Evolutionary conservation across 2,888 invertebrate genomes (phyloP), one percentile per base, ranked within the genome.

Genomic region (Drosophila kokeensis): DNA sequence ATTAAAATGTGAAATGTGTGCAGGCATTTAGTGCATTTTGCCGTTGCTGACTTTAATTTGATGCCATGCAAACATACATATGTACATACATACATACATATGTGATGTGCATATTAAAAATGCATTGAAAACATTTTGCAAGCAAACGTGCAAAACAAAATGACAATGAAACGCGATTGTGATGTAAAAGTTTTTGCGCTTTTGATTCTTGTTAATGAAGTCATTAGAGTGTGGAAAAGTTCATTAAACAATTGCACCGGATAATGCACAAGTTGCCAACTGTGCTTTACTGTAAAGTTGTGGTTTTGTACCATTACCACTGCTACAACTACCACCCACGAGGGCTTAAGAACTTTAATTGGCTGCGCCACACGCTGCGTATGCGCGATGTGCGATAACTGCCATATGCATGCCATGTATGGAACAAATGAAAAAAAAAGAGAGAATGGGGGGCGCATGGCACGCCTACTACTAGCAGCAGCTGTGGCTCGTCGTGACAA

Each of bases 181-280:
- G 63, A 64, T 73, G 61, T 38, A 45, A 68, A 86, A 78, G 63
- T 67, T 77, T 68, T 68, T 45, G 45, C 34, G 21, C 69, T 76
- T 79, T 70, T 73, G 79, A 81, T 80, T 81, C 79, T 67, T 83
- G 74, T 80, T 78, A 87, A 82, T 83, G 78, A 72, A 87, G 81
- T 87, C 82, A 84, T 84, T 87, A 81, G 87, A 82, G 87, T 74
- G 79, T 79, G 79, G 65, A 68, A 87, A 87, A 87, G 89, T 87
- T 89, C 87, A 87, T 87, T 87, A 82, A 87, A 76, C 87, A 87
- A 87, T 85, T 84, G 89, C 79, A 79, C 73, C 77, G 79, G 85
- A 89, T 82, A 86, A 89, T 81, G 89, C 77, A 79, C 66, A 77
- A 83, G 76, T 64, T 70, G 40, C 38, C 60, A 64, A 45, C 58